Evolutionary conservation across 2,113 vertebrate species (phyloP), one percentile per base, ranked within the genome.

Genomic region (Megaleporinus macrocephalus): DNA sequence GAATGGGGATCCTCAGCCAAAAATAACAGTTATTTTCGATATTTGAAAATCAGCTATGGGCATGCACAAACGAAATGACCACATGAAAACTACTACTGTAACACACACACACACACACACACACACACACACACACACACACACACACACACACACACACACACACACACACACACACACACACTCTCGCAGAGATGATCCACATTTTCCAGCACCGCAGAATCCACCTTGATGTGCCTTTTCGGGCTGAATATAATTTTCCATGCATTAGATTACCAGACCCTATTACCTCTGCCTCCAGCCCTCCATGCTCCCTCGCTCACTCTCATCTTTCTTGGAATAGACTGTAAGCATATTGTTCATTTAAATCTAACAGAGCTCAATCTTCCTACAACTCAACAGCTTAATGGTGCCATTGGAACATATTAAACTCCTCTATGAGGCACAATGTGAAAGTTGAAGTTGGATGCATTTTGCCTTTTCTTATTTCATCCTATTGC

Each of bases 321-420:
- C 29, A 49, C 27, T 24, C 63, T 70, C 53, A 26, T 26, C 53
- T 24, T 4, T 18, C 47, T 55, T 29, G 36, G 74, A 78, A 81
- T 44, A 75, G 57, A 79, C 74, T 70, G 70, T 41, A 66, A 72
- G 85, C 82, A 68, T 81, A 81, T 78, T 78, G 81, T 80, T 69
- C 51, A 72, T 86, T 83, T 73, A 80, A 81, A 83, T 77, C 73
- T 33, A 85, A 85, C 75, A 78, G 84, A 82, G 72, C 77, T 83
- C 78, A 83, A 86, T 80, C 73, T 77, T 80, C 73, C 73, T 53
- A 72, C 57, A 86, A 81, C 78, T 86, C 82, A 62, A 63, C 62
- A 69, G 65, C 72, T 47, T 86, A 84, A 83, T 72, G 65, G 49
- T 59, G 79, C 78, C 82, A 78, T 41, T 81, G 82, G 71, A 69